Evolutionary conservation across 2,888 invertebrate species (phyloP), one percentile per base, ranked within the genome.

Genomic region (Scaptodrosophila latifasciaeformis): DNA sequence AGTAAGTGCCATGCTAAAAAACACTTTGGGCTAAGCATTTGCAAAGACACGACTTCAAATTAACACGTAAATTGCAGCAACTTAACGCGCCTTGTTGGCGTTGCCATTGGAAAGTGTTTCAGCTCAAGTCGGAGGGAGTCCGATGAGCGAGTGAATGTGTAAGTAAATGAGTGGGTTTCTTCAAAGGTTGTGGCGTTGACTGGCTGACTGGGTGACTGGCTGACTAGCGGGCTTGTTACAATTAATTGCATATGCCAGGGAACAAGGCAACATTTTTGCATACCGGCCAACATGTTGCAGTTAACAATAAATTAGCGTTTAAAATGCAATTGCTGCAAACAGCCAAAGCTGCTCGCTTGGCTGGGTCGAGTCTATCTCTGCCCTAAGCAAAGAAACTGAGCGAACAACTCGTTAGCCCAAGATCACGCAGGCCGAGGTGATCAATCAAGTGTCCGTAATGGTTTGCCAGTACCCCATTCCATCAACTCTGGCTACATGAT

Each of bases 271-370:
- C 75, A 75, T 72, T 72, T 72, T 72, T 78, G 72, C 78, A 72
- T 72, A 72, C 71, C 71, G 65, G 69, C 78, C 81, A 81, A 71
- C 74, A 78, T 78, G 81, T 59, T 78, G 81, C 68, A 75, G 76
- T 75, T 70, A 78, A 81, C 81, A 78, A 81, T 78, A 78, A 81
- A 75, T 75, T 75, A 75, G 81, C 72, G 69, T 71, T 71, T 75
- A 75, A 75, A 81, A 71, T 70, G 79, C 81, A 75, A 78, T 79
- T 19, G 29, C 18, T 9, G n/a, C n/a, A n/a, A n/a, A n/a, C 13
- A 37, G 37, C 15, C 37, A 10, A 67, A 40, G 29, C 48, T 44
- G 62, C 43, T 17, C 12, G 27, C 12, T 2, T 17, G 17, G 15
- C 17, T n/a, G 15, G 15, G 15, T 5, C 35, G 13, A 4, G 35